Conservation (phyloP, 2,113 vertebrate species). For the Balaenoptera acutorostrata region DNA sequence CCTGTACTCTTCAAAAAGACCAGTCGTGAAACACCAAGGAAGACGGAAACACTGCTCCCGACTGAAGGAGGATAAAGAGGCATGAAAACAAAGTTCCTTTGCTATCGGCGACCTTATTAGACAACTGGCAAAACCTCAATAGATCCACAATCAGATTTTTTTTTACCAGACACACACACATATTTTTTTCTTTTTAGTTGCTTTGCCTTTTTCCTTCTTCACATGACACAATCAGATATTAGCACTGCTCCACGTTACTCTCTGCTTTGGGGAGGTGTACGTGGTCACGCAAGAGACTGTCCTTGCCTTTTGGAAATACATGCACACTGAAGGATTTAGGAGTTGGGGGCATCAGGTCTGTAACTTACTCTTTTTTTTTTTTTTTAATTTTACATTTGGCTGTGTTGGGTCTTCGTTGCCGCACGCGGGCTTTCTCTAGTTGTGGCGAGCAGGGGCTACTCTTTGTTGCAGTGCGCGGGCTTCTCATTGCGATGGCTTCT, state of each 20-base stretch:
- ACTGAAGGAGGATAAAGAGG: neutral
- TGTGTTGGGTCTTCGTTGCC: too few relatives aligned
- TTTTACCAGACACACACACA: too few relatives aligned
- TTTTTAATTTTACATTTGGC: too few relatives aligned
- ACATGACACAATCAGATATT: too few relatives aligned
- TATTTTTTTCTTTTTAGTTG: too few relatives aligned
- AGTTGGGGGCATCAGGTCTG: too few relatives aligned
- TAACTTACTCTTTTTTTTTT: neutral
- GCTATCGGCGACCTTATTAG: neutral
- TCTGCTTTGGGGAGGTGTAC: neutral
- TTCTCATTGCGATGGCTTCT: too few relatives aligned
- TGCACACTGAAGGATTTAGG: neutral
- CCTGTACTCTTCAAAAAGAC: neutral
- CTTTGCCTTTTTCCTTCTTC: too few relatives aligned
- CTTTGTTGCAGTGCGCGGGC: too few relatives aligned
- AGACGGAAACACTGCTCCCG: accelerated
- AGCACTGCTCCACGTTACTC: accelerated
- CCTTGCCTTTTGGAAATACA: neutral
- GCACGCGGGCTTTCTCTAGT: too few relatives aligned
- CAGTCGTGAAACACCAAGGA: neutral
- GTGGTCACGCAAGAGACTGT: neutral
- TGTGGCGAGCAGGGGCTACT: too few relatives aligned
- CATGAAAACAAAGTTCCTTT: neutral
- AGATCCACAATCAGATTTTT: neutral
- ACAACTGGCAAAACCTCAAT: neutral